Percentiles rank a stretch among this genome's conserved stretches.
Conservation (phyloP, 2,888 invertebrate genomes). For the Muscina levida region DNA sequence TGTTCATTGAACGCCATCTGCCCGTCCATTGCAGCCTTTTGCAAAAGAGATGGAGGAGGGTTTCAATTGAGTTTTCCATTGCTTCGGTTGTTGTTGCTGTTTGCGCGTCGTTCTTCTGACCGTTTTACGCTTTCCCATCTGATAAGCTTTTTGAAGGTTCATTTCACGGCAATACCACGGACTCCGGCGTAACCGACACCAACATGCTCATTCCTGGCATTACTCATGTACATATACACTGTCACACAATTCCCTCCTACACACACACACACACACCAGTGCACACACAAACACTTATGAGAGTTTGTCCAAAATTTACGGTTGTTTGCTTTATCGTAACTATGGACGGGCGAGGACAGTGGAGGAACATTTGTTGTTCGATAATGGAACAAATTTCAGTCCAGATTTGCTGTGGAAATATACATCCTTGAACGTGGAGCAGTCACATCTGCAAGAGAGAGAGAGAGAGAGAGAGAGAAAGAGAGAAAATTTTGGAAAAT, state of each 20-base stretch:
- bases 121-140: slow-evolving; percentile 71
- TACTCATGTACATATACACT: too few species aligned
- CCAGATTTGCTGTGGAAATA: too few species aligned
- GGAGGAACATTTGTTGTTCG: too few species aligned
- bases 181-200: neutral
- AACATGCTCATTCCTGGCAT: too few species aligned
- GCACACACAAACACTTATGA: neutral
- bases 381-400: too few species aligned
- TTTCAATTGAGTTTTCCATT: slow-evolving; percentile 3
- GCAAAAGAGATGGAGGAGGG: neutral
- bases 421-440: too few species aligned
- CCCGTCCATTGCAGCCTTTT: too few species aligned
- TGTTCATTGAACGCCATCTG: slow-evolving; percentile 1
- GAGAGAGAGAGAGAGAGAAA: too few species aligned
- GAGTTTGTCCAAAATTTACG: slow-evolving; percentile 24
- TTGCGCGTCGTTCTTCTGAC: slow-evolving; percentile 58
- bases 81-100: slow-evolving; percentile 31
- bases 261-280: neutral
- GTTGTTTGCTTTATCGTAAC: slow-evolving; percentile 54
- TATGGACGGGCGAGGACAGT: slow-evolving; percentile 23
- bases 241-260: slow-evolving; percentile 11
- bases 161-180: slow-evolving; percentile 56
- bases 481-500: too few species aligned
- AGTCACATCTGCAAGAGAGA: too few species aligned
- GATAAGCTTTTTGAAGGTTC: slow-evolving; percentile 71